phyloP scores from a whole-genome alignment of 2,113 vertebrate species.

The Acanthisitta chloris region DNA sequence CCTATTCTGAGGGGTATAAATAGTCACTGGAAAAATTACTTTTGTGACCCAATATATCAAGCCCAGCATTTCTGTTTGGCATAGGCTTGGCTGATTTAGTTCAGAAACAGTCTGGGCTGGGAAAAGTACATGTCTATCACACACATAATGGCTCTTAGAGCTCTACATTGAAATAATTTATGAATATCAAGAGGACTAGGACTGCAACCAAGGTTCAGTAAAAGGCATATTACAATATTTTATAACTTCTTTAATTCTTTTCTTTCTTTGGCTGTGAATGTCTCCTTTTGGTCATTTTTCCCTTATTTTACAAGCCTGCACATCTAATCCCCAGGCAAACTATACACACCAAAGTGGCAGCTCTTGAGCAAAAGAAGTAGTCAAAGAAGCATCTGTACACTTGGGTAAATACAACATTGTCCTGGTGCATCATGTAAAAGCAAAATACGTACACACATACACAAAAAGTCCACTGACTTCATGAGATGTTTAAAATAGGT shows the following conservation, averaged over 20 bases:
- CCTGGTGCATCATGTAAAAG: not conserved
- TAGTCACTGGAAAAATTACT: not conserved
- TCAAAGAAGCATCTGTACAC: not conserved
- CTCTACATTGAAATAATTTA: not conserved
- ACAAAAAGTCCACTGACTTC: not conserved
- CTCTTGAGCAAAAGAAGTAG: not conserved
- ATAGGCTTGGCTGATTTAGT: not conserved
- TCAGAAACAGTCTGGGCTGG: not conserved
- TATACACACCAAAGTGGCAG: not conserved
- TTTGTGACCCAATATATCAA: not conserved
- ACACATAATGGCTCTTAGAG: not conserved
- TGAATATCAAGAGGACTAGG: conserved; percentile 18
- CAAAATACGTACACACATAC: not conserved
- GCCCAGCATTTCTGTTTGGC: not conserved
- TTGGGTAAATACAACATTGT: not conserved
- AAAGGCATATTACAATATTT: conserved; percentile 13
- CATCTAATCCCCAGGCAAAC: not conserved
- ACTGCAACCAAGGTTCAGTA: conserved; percentile 1
- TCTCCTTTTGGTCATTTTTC: not conserved
- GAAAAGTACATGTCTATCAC: not conserved
- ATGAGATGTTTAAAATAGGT: not conserved
- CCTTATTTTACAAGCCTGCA: not conserved
- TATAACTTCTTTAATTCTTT: conserved; percentile 9
- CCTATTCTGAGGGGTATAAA: not conserved
- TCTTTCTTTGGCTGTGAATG: not conserved